Percentiles rank a stretch among this genome's conserved stretches.
phyloP scores from a whole-genome alignment of 2,888 invertebrate genomes.

The Glaucopsyche alexis region DNA sequence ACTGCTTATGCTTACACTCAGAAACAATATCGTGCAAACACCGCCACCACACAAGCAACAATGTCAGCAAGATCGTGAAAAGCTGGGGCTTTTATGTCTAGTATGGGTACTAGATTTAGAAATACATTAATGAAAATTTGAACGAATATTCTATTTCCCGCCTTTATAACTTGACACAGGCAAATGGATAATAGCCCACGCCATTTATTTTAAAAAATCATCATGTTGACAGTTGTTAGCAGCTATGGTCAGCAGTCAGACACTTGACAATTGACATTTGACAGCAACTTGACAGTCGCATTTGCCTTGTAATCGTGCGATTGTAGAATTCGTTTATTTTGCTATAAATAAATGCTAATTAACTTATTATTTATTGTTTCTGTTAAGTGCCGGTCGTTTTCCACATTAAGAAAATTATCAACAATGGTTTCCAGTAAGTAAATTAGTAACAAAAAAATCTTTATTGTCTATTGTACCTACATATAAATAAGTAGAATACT shows the following conservation, averaged over 20 bases:
- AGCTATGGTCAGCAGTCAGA: too few species aligned
- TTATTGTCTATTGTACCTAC: not conserved
- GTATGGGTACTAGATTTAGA: too few species aligned
- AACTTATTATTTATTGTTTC: slow-evolving; percentile 4
- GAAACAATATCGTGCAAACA: too few species aligned
- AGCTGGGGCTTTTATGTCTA: too few species aligned
- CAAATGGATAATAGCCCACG: too few species aligned
- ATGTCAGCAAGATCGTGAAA: too few species aligned
- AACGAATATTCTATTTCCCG: too few species aligned
- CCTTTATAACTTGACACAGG: too few species aligned
- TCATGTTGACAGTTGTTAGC: not conserved
- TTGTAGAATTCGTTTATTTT: not conserved
- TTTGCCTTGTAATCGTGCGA: not conserved
- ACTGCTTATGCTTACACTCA: too few species aligned
- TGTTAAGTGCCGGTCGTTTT: not conserved
- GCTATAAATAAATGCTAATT: slow-evolving; percentile 3
- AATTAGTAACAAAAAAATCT: not conserved
- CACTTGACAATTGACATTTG: not conserved
- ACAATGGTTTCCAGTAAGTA: slow-evolving; percentile 18
- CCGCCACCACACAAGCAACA: too few species aligned
- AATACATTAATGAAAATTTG: too few species aligned
- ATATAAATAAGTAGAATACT: not conserved
- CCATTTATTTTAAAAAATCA: too few species aligned
- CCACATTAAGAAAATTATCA: slow-evolving; percentile 3
- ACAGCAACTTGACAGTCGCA: not conserved